A percentile compares a stretch with the other conserved stretches of the same genome.
Conservation (phyloP, 2,113 vertebrate species). For the Campylomormyrus tamandua region DNA sequence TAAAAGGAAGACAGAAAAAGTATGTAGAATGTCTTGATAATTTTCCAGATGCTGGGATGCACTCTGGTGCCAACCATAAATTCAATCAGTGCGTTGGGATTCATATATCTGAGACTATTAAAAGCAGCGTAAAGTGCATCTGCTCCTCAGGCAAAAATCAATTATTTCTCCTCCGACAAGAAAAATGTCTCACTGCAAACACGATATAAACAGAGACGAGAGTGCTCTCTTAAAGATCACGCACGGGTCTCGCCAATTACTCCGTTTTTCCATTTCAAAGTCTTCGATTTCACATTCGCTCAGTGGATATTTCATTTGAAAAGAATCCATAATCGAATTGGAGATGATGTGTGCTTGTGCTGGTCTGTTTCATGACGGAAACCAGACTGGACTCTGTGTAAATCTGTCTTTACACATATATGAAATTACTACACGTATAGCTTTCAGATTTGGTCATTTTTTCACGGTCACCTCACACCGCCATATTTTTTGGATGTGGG, state of each 20-base stretch:
- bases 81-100: conserved; percentile 26
- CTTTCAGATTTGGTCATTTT: not conserved
- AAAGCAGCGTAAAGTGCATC: conserved; percentile 47
- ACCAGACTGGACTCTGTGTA: conserved; percentile 38
- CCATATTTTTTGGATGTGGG: not conserved
- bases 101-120: conserved; percentile 37
- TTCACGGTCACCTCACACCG: not conserved
- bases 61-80: not conserved
- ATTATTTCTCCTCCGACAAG: conserved; percentile 35
- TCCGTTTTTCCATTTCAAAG: conserved; percentile 46
- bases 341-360: conserved; percentile 35
- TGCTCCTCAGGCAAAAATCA: conserved; percentile 41
- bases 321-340: conserved; percentile 50
- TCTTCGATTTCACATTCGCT: conserved; percentile 39
- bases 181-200: conserved; percentile 26
- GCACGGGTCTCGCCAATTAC: conserved; percentile 38
- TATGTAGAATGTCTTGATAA: not conserved
- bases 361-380: conserved; percentile 34
- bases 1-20: not conserved
- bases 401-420: conserved; percentile 42
- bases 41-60: not conserved
- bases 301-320: conserved; percentile 43
- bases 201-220: conserved; percentile 27
- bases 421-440: not conserved
- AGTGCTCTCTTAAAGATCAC: conserved; percentile 37